Base-by-base conservation (phyloP, 2,888 invertebrate genomes). In the Periphyllus acericola region DNA sequence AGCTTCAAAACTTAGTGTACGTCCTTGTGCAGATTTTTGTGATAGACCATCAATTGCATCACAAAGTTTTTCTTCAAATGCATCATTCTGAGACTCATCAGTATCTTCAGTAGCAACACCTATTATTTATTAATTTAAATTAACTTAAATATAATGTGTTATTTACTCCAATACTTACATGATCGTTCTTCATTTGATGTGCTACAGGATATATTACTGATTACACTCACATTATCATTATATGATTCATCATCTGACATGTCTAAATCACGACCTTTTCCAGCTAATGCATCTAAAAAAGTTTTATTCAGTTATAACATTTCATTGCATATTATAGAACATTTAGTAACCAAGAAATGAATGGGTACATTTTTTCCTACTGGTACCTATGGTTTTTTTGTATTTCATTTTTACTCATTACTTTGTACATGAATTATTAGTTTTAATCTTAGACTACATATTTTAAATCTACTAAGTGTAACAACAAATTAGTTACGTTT, bases 11-110 rank as follows among this genome's bases (percentile, higher is more conserved):
- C 95, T 95, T 25, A 93, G 92, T 0, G 94, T 94, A 83, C 98
- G 94, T 19, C 96, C 96, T 90, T 96, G 96, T 19, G 95, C 95
- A 89, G 97, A 96, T 90, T 98, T 97, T 90, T 98, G 96, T n/a
- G 95, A 94, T 72, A 97, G 93, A 40, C 95, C 96, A 91, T 99
- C 99, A 83, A 99, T 94, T 1, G 95, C 94, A 91, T 97, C 97
- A 55, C 94, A 93, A 52, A 99, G 93, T 91, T 97, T 97, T 90
- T 98, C 97, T 92, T 98, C 98, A 90, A 96, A 95, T 11, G 93
- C 92, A 90, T 96, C 96, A 90, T 95, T 95, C 91, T 94, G 93
- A 5, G 92, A 92, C 29, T 93, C 91, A 89, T 95, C 95, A 55
- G 93, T 92, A 89, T 93, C 92, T 81, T 91, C 91, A 81, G 89